A percentile compares a stretch with the other conserved stretches of the same genome.
Evolutionary conservation across 1,140 invertebrate species (phyloP).

Genomic region (Drosophila ironensis): DNA sequence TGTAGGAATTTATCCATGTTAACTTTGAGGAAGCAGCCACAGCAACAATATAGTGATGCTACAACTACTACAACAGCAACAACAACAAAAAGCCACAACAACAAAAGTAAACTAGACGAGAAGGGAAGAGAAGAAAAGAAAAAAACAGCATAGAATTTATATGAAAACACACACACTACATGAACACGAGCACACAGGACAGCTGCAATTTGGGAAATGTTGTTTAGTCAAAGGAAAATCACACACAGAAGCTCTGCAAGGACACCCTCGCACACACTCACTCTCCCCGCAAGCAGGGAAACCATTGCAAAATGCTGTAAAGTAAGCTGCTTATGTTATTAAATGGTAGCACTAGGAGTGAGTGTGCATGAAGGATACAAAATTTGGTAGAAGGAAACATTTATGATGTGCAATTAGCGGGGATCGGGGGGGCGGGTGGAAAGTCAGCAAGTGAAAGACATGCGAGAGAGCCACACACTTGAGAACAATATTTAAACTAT

Average conservation of each 20-base stretch:
- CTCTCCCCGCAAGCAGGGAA: background rate
- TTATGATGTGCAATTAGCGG: conserved; percentile 58
- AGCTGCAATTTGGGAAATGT: conserved; percentile 44
- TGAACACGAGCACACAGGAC: conserved; percentile 10
- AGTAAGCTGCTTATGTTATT: conserved; percentile 56
- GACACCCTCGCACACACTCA: conserved; percentile 1
- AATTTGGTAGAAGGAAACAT: conserved; percentile 44
- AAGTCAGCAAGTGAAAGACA: conserved; percentile 24
- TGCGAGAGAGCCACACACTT: conserved; percentile 16
- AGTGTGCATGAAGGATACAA: background rate
- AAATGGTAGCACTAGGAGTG: conserved; percentile 1
- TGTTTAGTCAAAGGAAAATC: conserved; percentile 48
- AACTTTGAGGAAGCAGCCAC: conserved; percentile 78
- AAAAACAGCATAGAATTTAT: conserved; percentile 70
- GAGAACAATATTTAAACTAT: conserved; percentile 34
- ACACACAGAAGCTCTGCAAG: conserved; percentile 21
- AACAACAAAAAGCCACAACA: conserved; percentile 49
- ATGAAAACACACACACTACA: conserved; percentile 37
- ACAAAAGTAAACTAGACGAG: conserved; percentile 49
- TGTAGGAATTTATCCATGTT: conserved; percentile 82
- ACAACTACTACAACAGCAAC: conserved; percentile 49
- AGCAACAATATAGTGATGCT: conserved; percentile 35
- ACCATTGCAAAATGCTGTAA: conserved; percentile 39
- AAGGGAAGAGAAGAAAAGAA: no score
- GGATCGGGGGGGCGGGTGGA: conserved; percentile 3